Conservation (phyloP, 2,797 vertebrate genomes). For the Chrosomus eos region DNA sequence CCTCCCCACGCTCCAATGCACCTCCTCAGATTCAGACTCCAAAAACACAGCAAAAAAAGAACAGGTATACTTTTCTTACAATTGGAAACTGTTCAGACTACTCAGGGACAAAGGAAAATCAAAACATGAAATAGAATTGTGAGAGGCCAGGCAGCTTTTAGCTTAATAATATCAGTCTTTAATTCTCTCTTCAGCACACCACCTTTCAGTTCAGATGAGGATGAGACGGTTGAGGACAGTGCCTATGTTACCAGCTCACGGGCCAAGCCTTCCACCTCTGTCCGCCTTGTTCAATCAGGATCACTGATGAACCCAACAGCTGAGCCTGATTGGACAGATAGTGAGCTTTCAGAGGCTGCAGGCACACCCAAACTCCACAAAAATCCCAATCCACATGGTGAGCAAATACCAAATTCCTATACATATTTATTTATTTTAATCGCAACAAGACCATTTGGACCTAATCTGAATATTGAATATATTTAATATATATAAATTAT, state of each 20-base stretch:
- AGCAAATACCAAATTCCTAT: not conserved
- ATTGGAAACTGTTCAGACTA: not conserved
- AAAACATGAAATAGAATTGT: not conserved
- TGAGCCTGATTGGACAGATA: constrained; percentile 66
- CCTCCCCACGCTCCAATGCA: constrained; percentile 46
- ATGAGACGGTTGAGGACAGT: constrained; percentile 51
- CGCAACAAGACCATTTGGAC: not conserved
- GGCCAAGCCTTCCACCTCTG: constrained; percentile 34
- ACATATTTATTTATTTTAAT: not conserved
- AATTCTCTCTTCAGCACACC: constrained; percentile 68
- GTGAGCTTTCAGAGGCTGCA: constrained; percentile 60
- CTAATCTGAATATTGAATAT: not conserved
- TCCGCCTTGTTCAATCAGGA: constrained; percentile 16
- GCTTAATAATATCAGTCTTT: constrained; percentile 31
- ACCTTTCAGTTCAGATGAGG: constrained; percentile 75
- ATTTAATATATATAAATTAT: not conserved
- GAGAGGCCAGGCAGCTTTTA: not conserved
- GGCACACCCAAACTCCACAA: constrained; percentile 16
- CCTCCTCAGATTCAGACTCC: constrained; percentile 31
- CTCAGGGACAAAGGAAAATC: not conserved
- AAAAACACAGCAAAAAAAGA: constrained; percentile 49
- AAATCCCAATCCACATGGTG: constrained; percentile 51
- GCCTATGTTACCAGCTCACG: constrained; percentile 48
- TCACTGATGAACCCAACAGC: constrained; percentile 35
- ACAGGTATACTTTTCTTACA: constrained; percentile 44